phyloP scores from a whole-genome alignment of 2,888 invertebrate genomes.

The Monopis laevigella region DNA sequence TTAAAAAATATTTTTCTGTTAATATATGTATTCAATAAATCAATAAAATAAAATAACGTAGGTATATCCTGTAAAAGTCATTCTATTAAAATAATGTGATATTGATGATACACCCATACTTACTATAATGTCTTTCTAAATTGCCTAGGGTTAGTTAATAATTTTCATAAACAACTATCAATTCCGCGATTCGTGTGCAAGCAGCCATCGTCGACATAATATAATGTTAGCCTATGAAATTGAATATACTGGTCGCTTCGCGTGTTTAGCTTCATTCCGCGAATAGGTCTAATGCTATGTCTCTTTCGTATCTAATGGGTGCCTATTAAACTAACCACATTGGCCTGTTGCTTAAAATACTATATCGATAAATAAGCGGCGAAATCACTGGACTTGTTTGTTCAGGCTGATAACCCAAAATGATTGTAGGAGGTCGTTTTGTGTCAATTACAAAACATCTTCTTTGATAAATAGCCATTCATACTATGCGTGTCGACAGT shows the following conservation, averaged over 20 bases:
- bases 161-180: conserved; percentile 29
- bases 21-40: too few species aligned
- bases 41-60: too few species aligned
- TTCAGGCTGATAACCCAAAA: conserved; percentile 43
- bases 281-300: conserved; percentile 39
- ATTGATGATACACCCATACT: neutral
- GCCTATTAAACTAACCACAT: conserved; percentile 49
- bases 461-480: neutral
- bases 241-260: conserved; percentile 42
- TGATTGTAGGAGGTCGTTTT: conserved; percentile 1
- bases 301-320: conserved; percentile 45
- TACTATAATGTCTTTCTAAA: neutral
- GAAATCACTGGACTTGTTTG: too few species aligned
- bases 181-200: conserved; percentile 41
- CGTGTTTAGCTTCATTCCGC: conserved; percentile 44
- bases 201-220: conserved; percentile 41
- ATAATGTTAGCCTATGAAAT: conserved; percentile 58
- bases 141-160: neutral
- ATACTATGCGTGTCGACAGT: neutral
- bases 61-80: too few species aligned
- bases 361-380: too few species aligned
- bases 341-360: conserved; percentile 28
- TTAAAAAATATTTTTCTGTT: too few species aligned
- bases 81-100: too few species aligned
- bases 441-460: conserved; percentile 1